phyloP scores from a whole-genome alignment of 1,140 invertebrate genomes.

The Danaus melanippus region DNA sequence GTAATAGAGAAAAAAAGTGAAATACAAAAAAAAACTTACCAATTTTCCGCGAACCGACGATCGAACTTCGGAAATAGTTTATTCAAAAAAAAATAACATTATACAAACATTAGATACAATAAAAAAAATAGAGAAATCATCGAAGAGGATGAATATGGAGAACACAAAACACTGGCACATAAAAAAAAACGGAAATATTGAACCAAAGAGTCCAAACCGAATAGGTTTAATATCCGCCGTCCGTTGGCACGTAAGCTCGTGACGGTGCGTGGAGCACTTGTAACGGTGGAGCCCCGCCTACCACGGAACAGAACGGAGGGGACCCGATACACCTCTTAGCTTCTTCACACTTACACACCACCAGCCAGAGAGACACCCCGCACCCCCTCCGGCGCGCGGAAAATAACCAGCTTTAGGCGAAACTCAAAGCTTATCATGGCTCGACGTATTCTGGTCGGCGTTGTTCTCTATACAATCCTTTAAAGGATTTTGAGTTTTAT shows the following conservation, averaged over 20 bases:
- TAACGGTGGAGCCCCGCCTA: conserved; percentile 58
- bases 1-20: too few species aligned
- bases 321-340: conserved; percentile 61
- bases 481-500: conserved; percentile 21
- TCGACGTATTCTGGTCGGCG: conserved; percentile 31
- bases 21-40: too few species aligned
- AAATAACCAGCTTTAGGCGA: conserved; percentile 11
- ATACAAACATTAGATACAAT: conserved; percentile 2
- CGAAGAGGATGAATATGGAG: conserved; percentile 3
- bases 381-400: conserved; percentile 18
- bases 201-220: too few species aligned
- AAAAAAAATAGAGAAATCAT: conserved; percentile 4
- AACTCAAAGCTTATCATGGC: conserved; percentile 16
- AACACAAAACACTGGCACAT: conserved; percentile 15
- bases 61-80: not conserved
- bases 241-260: conserved; percentile 50
- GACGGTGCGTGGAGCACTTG: conserved; percentile 51
- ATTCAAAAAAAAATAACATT: conserved; percentile 9
- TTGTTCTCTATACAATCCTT: conserved; percentile 22
- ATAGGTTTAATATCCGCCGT: conserved; percentile 21
- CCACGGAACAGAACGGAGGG: conserved; percentile 49
- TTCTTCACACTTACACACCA: conserved; percentile 63
- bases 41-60: not conserved
- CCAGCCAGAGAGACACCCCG: conserved; percentile 33
- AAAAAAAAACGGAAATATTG: conserved; percentile 25